phyloP scores from a whole-genome alignment of 2,888 invertebrate genomes.

The Germaria angustata region DNA sequence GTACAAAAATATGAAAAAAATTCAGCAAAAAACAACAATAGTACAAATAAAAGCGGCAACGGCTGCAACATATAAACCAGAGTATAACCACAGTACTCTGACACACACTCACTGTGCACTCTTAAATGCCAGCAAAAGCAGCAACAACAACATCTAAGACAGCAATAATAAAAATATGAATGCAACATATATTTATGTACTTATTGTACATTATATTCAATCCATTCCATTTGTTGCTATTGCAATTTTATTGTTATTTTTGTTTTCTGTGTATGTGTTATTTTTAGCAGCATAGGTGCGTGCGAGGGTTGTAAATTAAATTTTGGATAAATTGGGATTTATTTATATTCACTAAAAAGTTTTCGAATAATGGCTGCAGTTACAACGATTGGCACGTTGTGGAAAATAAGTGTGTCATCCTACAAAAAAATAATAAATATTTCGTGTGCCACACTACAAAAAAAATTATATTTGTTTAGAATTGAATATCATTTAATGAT shows the following conservation, averaged over 20 bases:
- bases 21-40: conserved; percentile 26
- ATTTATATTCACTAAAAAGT: too few relatives aligned
- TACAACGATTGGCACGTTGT: too few relatives aligned
- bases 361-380: too few relatives aligned
- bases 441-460: too few relatives aligned
- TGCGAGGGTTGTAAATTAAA: conserved; percentile 16
- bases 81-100: conserved; percentile 45
- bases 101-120: conserved; percentile 18
- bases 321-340: background rate
- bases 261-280: background rate
- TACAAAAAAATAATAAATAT: too few relatives aligned
- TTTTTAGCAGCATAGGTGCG: conserved; percentile 40
- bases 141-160: background rate
- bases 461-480: too few relatives aligned
- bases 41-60: conserved; percentile 38
- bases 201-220: conserved; percentile 46
- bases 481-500: too few relatives aligned
- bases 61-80: conserved; percentile 46
- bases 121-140: conserved; percentile 8
- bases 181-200: conserved; percentile 54
- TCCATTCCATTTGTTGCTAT: conserved; percentile 55
- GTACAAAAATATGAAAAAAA: background rate
- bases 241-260: conserved; percentile 44
- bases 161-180: conserved; percentile 42
- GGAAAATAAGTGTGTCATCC: too few relatives aligned